phyloP scores from a whole-genome alignment of 1,140 invertebrate genomes.

The Ips nitidus region DNA sequence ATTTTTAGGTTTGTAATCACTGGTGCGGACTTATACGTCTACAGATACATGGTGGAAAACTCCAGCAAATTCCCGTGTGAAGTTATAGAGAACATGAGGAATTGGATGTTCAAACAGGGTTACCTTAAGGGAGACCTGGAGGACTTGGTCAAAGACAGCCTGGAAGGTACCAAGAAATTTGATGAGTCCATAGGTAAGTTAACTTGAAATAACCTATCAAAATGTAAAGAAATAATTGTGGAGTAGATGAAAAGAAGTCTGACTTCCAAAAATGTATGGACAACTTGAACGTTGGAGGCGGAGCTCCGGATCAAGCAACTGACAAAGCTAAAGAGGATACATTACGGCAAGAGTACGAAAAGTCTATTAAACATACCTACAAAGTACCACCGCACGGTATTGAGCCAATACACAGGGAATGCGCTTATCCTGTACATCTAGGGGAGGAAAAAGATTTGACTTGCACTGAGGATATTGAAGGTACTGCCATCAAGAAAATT shows the following conservation, averaged over 20 bases:
- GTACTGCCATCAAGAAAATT: constrained; percentile 17
- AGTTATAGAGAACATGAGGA: constrained; percentile 62
- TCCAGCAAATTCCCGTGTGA: constrained; percentile 66
- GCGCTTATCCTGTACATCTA: constrained; percentile 44
- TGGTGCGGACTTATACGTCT: constrained; percentile 69
- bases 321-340: constrained; percentile 27
- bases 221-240: neutral
- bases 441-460: constrained; percentile 40
- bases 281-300: constrained; percentile 48
- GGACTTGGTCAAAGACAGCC: constrained; percentile 45
- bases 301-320: constrained; percentile 28
- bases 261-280: constrained; percentile 55
- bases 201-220: neutral
- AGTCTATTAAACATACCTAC: constrained; percentile 39
- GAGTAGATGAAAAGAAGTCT: constrained; percentile 49
- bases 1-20: constrained; percentile 60
- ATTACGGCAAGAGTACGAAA: constrained; percentile 45
- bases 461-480: constrained; percentile 42
- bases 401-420: constrained; percentile 42
- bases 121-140: constrained; percentile 60
- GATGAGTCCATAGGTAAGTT: constrained; percentile 45
- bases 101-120: constrained; percentile 62
- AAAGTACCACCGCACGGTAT: constrained; percentile 46
- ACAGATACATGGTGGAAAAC: constrained; percentile 70
- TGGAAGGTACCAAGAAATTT: constrained; percentile 42